Percentiles rank a stretch among this genome's conserved stretches.
phyloP scores from a whole-genome alignment of 2,888 invertebrate genomes.

The Aethes cnicana region DNA sequence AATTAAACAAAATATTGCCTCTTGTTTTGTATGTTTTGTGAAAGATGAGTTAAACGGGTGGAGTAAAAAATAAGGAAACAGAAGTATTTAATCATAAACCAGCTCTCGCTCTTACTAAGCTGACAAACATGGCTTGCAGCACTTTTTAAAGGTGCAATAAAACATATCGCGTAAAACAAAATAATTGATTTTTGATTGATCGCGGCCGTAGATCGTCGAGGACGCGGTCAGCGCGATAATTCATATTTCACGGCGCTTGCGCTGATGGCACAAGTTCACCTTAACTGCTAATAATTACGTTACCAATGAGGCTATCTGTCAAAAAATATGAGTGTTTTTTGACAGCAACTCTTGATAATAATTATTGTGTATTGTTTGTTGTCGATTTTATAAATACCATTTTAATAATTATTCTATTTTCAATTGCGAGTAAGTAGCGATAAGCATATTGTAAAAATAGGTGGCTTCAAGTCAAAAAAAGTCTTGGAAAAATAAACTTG shows the following conservation, averaged over 20 bases:
- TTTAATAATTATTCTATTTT: too few relatives aligned
- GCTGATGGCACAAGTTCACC: constrained; percentile 19
- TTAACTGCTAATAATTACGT: constrained; percentile 1
- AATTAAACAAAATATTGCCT: too few relatives aligned
- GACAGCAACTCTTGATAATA: too few relatives aligned
- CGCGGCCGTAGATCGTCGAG: constrained; percentile 13
- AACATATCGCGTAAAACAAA: constrained; percentile 24
- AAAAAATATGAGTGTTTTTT: too few relatives aligned
- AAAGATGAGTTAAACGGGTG: background rate
- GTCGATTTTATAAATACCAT: too few relatives aligned
- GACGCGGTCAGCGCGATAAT: constrained; percentile 6
- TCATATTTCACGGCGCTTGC: constrained; percentile 21
- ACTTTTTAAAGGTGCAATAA: constrained; percentile 25
- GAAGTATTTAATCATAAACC: too few relatives aligned
- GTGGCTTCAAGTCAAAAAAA: too few relatives aligned
- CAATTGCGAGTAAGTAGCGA: too few relatives aligned
- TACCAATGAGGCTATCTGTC: too few relatives aligned
- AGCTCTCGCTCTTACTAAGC: constrained; percentile 11
- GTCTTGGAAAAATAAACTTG: too few relatives aligned
- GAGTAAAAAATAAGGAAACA: background rate
- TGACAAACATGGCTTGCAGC: constrained; percentile 8
- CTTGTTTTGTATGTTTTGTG: background rate
- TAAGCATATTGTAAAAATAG: too few relatives aligned
- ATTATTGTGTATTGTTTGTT: too few relatives aligned
- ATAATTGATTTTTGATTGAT: constrained; percentile 30